phyloP scores from a whole-genome alignment of 2,113 vertebrate genomes.

The Ranitomeya variabilis region DNA sequence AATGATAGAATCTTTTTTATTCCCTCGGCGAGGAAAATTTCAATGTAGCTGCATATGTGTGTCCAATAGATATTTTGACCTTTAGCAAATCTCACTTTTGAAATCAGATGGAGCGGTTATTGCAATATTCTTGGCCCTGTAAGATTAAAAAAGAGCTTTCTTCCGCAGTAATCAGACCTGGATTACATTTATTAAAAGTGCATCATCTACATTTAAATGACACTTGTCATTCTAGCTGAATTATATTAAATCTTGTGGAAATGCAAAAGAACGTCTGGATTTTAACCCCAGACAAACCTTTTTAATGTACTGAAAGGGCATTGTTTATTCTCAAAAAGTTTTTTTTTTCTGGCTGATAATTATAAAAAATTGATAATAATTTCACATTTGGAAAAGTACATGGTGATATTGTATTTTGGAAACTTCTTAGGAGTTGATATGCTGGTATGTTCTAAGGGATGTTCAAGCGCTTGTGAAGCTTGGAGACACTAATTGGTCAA shows the following conservation, averaged over 20 bases:
- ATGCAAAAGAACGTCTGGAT: slow-evolving; percentile 58
- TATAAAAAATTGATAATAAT: neutral
- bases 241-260: slow-evolving; percentile 69
- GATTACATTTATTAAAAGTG: slow-evolving; percentile 80
- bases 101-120: slow-evolving; percentile 83
- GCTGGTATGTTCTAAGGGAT: neutral
- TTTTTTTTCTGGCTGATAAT: neutral
- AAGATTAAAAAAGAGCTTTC: slow-evolving; percentile 75
- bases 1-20: slow-evolving; percentile 90
- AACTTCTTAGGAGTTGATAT: neutral
- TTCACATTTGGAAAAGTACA: neutral
- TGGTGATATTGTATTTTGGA: neutral
- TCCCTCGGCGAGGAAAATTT: slow-evolving; percentile 83
- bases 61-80: slow-evolving; percentile 85
- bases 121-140: slow-evolving; percentile 78
- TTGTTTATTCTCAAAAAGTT: neutral
- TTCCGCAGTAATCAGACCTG: slow-evolving; percentile 75
- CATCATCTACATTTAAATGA: slow-evolving; percentile 71
- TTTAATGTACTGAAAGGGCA: slow-evolving; percentile 53
- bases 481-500: neutral
- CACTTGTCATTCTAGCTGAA: slow-evolving; percentile 70
- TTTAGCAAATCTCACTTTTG: slow-evolving; percentile 84
- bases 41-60: slow-evolving; percentile 84
- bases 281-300: slow-evolving; percentile 62
- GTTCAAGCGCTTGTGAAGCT: neutral